Percentiles rank a stretch among this genome's conserved stretches.
These are phyloP conservation scores for Sphecodes monilicornis DNA, from an alignment of 2,888 invertebrate genomes.

Conservation along the genomic window DNA sequence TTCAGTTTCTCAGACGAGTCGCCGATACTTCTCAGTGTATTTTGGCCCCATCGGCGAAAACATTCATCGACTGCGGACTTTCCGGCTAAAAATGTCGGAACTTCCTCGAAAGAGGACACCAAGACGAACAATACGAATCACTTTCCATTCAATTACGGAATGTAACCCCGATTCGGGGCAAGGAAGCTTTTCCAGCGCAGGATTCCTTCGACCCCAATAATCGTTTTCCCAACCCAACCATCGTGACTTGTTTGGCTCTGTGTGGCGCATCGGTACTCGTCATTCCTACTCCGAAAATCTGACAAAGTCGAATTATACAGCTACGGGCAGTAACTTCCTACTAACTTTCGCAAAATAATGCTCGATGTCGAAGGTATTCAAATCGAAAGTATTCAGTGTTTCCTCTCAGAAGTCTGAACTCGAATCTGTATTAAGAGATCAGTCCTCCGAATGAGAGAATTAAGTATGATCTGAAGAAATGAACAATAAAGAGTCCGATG, in stretches of 20 bases:
- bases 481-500: not conserved
- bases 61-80: constrained; percentile 13
- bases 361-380: not conserved
- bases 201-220: constrained; percentile 27
- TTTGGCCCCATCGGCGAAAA: not conserved
- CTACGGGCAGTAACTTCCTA: constrained; percentile 70
- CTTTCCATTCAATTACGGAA: constrained; percentile 27
- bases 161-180: constrained; percentile 11
- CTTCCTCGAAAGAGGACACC: not conserved
- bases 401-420: not conserved
- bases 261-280: constrained; percentile 44
- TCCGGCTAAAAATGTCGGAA: constrained; percentile 22
- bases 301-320: not conserved
- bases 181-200: constrained; percentile 3
- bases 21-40: constrained; percentile 5
- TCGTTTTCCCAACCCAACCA: constrained; percentile 14
- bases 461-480: not conserved
- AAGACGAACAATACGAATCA: constrained; percentile 23
- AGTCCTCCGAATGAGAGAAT: constrained; percentile 1
- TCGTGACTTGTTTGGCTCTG: constrained; percentile 12
- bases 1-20: not conserved
- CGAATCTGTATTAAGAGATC: not conserved
- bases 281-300: constrained; percentile 10
- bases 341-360: constrained; percentile 65
- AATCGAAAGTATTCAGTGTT: not conserved